Base-by-base conservation (phyloP, 2,113 vertebrate species). In the Neodon shergylaensis region DNA sequence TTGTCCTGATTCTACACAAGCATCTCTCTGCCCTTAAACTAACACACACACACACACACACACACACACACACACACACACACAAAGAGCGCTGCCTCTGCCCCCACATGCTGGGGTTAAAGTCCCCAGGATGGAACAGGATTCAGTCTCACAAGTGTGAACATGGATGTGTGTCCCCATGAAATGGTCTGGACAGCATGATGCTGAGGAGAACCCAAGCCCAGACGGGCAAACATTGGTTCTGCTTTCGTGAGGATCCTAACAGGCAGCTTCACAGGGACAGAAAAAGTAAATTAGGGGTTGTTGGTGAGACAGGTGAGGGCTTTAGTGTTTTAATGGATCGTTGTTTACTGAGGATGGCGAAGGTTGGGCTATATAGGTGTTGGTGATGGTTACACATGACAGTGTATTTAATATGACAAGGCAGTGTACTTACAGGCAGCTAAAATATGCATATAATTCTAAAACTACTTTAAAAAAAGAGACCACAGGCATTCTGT, bases 401-500 rank as follows among this genome's bases (percentile, higher is more conserved):
- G 58, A 39, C 78, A 42, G 7, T 42, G 1, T 42, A 17, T 17
- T 65, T 84, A 84, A 19, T 44, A 24, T 1, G 4, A 83, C 16
- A 14, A 1, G 73, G 3, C 1, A 24, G 36, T 16, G 7, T 22
- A 4, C 65, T 79, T 83, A 42, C 22, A 83, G 1, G 42, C 0
- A 87, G 33, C 68, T 54, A 31, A 33, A 63, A 47, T 1, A 42
- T 4, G 0, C 22, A 14, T 52, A 1, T 19, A 11, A 36, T 26
- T n/a, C 16, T 17, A 44, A 44, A 33, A 54, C 31, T 16, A 14
- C 17, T 79, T 2, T 5, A 14, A 12, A 58, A 58, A 1, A 22
- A 91, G 3, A 4, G 19, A n/a, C 36, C 8, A 1, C 12, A 84
- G 49, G 36, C 42, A 39, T 3, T 4, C 47, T 0, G 1, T 0